Evolutionary conservation across 2,113 vertebrate genomes (phyloP).

Genomic region (Scomber colias): DNA sequence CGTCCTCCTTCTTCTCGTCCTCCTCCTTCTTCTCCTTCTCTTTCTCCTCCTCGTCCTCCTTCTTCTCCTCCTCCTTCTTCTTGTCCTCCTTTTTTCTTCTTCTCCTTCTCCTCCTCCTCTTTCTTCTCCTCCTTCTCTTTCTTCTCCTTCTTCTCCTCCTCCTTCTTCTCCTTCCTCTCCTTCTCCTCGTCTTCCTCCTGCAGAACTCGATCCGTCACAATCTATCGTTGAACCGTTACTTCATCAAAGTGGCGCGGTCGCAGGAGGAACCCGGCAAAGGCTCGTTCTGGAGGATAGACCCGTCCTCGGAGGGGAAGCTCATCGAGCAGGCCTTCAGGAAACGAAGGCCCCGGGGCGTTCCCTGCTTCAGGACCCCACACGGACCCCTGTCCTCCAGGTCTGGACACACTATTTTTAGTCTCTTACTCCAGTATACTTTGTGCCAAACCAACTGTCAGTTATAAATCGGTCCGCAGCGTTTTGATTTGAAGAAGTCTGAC

Average conservation of each 20-base stretch:
- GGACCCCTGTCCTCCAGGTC: slow-evolving; percentile 98
- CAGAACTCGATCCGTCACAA: slow-evolving; percentile 99
- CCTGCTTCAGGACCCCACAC: slow-evolving; percentile 98
- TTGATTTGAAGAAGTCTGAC: no score
- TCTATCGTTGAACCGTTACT: slow-evolving; percentile 98
- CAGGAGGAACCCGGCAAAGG: slow-evolving; percentile 99
- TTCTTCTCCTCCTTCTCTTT: no score
- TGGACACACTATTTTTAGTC: not conserved
- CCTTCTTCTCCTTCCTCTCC: not conserved
- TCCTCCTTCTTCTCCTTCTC: no score
- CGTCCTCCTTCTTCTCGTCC: no score
- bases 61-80: no score
- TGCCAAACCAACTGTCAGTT: no score
- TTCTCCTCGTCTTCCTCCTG: slow-evolving; percentile 57
- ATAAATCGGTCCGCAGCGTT: no score
- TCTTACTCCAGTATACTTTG: no score
- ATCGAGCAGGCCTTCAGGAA: slow-evolving; percentile 99
- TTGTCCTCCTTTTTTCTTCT: no score
- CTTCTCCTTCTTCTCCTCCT: no score
- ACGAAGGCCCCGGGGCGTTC: slow-evolving; percentile 96
- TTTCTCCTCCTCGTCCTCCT: no score
- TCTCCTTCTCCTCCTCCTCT: no score
- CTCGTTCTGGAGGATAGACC: slow-evolving; percentile 99
- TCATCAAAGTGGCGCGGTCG: slow-evolving; percentile 98
- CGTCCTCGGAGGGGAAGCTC: slow-evolving; percentile 95